phyloP scores from a whole-genome alignment of 2,113 vertebrate genomes.

The Nymphicus hollandicus region DNA sequence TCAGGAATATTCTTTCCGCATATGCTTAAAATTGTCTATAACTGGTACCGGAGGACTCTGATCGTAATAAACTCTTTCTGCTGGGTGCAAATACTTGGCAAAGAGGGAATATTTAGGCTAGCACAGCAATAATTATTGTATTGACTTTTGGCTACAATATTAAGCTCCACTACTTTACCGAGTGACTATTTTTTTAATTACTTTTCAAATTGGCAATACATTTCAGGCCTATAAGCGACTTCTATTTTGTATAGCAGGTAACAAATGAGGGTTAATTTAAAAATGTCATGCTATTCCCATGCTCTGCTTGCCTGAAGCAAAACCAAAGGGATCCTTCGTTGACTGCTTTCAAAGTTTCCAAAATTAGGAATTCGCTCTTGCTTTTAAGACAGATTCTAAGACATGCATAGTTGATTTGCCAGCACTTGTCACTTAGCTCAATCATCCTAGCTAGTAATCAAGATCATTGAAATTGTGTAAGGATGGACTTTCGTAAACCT shows the following conservation, averaged over 20 bases:
- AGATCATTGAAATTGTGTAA: neutral
- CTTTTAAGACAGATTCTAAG: neutral
- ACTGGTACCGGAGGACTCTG: neutral
- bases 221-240: neutral
- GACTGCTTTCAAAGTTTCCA: neutral
- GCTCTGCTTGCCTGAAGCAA: neutral
- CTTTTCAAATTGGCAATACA: neutral
- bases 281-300: neutral
- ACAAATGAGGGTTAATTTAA: neutral
- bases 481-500: neutral
- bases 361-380: neutral
- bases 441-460: neutral
- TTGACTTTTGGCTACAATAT: neutral
- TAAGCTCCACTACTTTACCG: neutral
- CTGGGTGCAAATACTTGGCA: neutral
- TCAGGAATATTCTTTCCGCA: neutral
- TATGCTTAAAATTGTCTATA: neutral
- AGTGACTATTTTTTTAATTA: neutral
- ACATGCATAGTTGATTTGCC: neutral
- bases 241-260: neutral
- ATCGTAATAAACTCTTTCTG: neutral
- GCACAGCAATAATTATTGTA: neutral
- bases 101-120: neutral
- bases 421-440: neutral
- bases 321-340: neutral